Conservation (phyloP, 2,113 vertebrate species). For the Bubo blakistoni region DNA sequence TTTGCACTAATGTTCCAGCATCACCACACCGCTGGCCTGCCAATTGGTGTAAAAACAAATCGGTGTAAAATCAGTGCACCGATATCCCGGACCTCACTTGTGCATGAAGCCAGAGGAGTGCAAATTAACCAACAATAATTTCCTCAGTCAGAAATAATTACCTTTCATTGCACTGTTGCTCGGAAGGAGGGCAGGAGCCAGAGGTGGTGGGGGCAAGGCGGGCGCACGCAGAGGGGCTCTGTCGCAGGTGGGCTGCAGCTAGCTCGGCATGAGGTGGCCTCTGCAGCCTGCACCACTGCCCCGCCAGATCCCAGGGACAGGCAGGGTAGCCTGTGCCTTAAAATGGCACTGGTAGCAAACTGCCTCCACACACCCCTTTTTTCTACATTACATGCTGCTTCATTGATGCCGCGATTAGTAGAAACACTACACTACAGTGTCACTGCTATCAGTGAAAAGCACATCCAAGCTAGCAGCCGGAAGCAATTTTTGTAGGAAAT, state of each 20-base stretch:
- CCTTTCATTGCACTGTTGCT: background rate
- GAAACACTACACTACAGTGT: background rate
- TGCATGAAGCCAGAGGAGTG: background rate
- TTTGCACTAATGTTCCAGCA: background rate
- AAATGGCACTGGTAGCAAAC: background rate
- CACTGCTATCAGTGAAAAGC: background rate
- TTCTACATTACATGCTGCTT: background rate
- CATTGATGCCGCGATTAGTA: background rate
- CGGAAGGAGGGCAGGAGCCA: background rate
- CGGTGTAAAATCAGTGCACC: background rate
- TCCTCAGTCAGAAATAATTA: background rate
- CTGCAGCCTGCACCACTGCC: background rate
- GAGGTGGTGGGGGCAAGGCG: background rate
- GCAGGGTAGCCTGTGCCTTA: background rate
- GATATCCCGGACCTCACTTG: background rate
- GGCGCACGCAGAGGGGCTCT: rapidly evolving
- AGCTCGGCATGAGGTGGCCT: background rate
- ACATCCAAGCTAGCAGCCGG: background rate
- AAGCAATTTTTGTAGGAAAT: background rate
- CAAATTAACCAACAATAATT: background rate
- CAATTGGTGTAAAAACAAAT: background rate
- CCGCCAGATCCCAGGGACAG: background rate
- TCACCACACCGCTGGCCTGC: background rate
- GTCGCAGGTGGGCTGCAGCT: background rate
- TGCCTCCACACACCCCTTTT: background rate